A percentile compares a stretch with the other conserved stretches of the same genome.
Evolutionary conservation across 2,888 invertebrate species (phyloP).

Genomic region (Mamestra brassicae): DNA sequence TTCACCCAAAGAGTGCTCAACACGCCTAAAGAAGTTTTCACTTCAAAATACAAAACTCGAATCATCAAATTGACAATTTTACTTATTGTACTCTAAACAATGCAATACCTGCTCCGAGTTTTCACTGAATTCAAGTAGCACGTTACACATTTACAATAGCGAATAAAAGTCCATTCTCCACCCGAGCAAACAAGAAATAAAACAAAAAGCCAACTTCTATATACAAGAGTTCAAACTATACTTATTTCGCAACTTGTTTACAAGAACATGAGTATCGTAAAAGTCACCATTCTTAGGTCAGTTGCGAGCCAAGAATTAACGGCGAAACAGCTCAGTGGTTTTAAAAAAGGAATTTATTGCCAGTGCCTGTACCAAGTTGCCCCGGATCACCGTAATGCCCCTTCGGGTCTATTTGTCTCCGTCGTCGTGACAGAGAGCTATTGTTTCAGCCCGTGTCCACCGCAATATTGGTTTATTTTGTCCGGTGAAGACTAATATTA

Average conservation of each 20-base stretch:
- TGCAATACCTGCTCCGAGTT: background rate
- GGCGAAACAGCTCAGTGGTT: constrained; percentile 56
- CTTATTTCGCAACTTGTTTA: constrained; percentile 32
- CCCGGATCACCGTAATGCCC: constrained; percentile 62
- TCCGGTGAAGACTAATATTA: constrained; percentile 74
- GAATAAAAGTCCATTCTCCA: background rate
- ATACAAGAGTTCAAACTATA: constrained; percentile 37
- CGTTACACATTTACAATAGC: background rate
- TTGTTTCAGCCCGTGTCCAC: constrained; percentile 82
- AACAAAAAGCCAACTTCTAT: constrained; percentile 19
- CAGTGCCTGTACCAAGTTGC: constrained; percentile 47
- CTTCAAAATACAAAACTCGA: too few species aligned
- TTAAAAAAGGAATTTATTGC: constrained; percentile 73
- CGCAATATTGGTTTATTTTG: constrained; percentile 84
- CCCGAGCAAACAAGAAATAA: constrained; percentile 20
- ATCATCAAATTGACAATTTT: background rate
- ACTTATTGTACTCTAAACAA: too few species aligned
- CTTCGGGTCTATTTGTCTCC: constrained; percentile 82
- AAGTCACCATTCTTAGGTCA: constrained; percentile 37
- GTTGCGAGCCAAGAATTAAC: constrained; percentile 50
- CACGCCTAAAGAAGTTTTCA: too few species aligned
- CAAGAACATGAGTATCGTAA: constrained; percentile 49
- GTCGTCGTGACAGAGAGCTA: constrained; percentile 84
- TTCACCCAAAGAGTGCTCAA: too few species aligned
- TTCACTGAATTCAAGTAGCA: background rate